Evolutionary conservation across 2,888 invertebrate species (phyloP).

Genomic region (Acanthosoma haemorrhoidale): DNA sequence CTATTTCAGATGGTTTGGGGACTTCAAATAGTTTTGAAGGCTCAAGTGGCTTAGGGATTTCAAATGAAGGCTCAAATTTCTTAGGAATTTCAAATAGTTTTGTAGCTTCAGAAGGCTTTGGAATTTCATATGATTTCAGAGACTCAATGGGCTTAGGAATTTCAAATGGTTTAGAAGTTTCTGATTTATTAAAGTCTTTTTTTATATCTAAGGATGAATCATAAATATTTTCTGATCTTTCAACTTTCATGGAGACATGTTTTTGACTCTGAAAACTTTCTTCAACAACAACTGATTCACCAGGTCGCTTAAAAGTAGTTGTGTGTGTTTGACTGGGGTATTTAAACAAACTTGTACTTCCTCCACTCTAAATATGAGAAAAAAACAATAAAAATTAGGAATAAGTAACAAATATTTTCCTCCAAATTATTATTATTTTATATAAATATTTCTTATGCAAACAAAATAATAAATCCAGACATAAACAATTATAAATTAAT

Average conservation of each 20-base stretch:
- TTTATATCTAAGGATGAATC: slow-evolving; percentile 19
- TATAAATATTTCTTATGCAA: background rate
- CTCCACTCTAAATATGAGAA: slow-evolving; percentile 24
- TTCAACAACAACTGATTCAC: slow-evolving; percentile 37
- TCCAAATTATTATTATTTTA: background rate
- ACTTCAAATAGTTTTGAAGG: background rate
- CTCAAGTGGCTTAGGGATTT: background rate
- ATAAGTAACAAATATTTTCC: background rate
- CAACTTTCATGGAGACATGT: slow-evolving; percentile 42
- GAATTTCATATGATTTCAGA: background rate
- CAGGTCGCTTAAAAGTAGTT: slow-evolving; percentile 26
- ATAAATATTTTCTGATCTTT: slow-evolving; percentile 25
- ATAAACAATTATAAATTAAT: background rate
- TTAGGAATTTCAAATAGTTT: background rate
- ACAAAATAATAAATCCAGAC: background rate
- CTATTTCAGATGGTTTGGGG: slow-evolving; percentile 36
- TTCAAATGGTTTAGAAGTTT: slow-evolving; percentile 16
- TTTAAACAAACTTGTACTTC: slow-evolving; percentile 19
- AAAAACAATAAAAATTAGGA: slow-evolving; percentile 9
- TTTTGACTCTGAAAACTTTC: slow-evolving; percentile 43
- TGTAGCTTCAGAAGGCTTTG: slow-evolving; percentile 34
- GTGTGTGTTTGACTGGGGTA: slow-evolving; percentile 20
- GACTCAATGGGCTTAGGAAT: background rate
- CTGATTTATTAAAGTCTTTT: slow-evolving; percentile 19
- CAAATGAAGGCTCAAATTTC: background rate